phyloP scores from a whole-genome alignment of 1,140 invertebrate species.

The Telenomus remus region DNA sequence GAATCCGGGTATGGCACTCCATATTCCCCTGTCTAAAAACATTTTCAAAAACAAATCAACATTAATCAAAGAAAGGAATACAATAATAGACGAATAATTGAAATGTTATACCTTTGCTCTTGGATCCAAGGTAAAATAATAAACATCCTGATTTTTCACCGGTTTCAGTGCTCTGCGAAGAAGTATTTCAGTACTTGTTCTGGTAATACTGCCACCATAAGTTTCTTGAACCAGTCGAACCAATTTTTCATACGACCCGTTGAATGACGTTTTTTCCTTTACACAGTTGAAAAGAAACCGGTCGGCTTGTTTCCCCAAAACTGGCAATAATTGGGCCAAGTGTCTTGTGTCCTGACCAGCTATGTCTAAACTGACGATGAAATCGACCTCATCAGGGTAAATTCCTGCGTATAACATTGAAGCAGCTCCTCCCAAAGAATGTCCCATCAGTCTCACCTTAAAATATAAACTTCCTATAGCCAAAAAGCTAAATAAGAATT shows the following conservation, averaged over 20 bases:
- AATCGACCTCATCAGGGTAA: conserved; percentile 82
- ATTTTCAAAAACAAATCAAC: too few relatives aligned
- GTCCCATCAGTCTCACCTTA: too few relatives aligned
- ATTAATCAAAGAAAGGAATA: too few relatives aligned
- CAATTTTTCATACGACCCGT: conserved; percentile 85
- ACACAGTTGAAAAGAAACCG: conserved; percentile 84
- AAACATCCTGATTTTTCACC: conserved; percentile 65
- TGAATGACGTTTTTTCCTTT: conserved; percentile 78
- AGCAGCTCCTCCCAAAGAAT: too few relatives aligned
- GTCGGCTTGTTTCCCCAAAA: conserved; percentile 78
- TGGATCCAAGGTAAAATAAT: conserved; percentile 83
- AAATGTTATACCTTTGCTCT: conserved; percentile 80
- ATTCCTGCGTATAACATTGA: too few relatives aligned
- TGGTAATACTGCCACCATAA: conserved; percentile 82
- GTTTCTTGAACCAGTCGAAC: conserved; percentile 83
- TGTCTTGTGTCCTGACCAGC: conserved; percentile 81
- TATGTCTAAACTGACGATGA: conserved; percentile 85
- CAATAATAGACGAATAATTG: too few relatives aligned
- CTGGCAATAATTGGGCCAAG: conserved; percentile 75
- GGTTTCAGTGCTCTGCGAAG: conserved; percentile 82
- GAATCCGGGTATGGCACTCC: too few relatives aligned
- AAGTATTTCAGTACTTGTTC: conserved; percentile 80
- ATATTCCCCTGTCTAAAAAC: too few relatives aligned
- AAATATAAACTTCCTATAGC: too few relatives aligned
- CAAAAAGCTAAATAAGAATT: too few relatives aligned